Evolutionary conservation across 2,888 invertebrate genomes (phyloP).

Genomic region (Drosophila melanosoma): DNA sequence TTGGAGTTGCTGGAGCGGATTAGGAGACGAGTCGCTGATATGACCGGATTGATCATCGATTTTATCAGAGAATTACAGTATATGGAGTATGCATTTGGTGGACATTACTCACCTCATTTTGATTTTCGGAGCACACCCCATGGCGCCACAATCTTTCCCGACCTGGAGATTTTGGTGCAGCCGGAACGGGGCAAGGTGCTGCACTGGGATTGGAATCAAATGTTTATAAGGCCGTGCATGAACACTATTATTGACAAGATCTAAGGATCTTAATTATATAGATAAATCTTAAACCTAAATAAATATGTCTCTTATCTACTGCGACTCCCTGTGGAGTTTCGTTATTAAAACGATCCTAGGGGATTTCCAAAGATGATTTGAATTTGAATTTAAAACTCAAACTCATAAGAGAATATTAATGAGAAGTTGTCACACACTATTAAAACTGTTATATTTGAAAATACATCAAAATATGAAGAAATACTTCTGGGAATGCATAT

Average conservation of each 20-base stretch:
- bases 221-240: constrained; percentile 28
- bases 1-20: constrained; percentile 1
- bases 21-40: constrained; percentile 6
- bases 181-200: constrained; percentile 35
- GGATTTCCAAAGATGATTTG: no score
- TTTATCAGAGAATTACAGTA: constrained; percentile 2
- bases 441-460: no score
- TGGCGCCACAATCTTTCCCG: constrained; percentile 8
- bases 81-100: constrained; percentile 52
- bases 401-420: no score
- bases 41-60: constrained; percentile 30
- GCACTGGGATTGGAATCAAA: constrained; percentile 34
- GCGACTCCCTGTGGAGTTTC: no score
- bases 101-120: constrained; percentile 26
- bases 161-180: constrained; percentile 8
- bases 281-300: no score
- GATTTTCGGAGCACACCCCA: constrained; percentile 20
- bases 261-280: not conserved
- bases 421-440: no score
- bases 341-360: no score
- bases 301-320: no score
- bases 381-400: no score
- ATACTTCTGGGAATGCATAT: no score
- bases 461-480: no score
- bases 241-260: not conserved